Evolutionary conservation across 2,113 vertebrate genomes (phyloP), one percentile per base, ranked within the genome.

Genomic region (Excalfactoria chinensis): DNA sequence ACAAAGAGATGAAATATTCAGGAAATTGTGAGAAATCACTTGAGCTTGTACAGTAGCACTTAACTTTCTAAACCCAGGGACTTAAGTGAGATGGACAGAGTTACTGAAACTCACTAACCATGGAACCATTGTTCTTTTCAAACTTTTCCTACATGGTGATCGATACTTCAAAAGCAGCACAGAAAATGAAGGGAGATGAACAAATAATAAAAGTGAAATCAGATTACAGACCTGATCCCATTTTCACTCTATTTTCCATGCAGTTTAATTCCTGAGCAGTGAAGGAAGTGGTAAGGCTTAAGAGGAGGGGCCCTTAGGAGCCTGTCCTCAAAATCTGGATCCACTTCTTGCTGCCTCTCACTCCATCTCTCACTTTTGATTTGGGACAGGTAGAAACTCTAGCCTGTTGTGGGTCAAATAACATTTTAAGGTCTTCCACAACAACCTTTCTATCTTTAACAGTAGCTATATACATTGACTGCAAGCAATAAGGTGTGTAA

Each of bases 1-100:
- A 94, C 74, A 90, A 83, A 94, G 95, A 85, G 82, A 35, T 43
- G 75, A 84, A 95, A 95, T 94, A 95, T 93, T 84, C 83, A 90
- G 94, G 95, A 96, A 96, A 60, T 77, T 9, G 91, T 59, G 84
- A 95, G 84, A 79, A 91, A 64, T 87, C 87, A 91, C 93, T 96
- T 80, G 89, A 95, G 77, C 89, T 93, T 46, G 37, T 66, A 77
- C 81, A 60, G 86, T 46, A 89, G 64, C 89, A 89, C 95, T 96
- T 96, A 79, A 94, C 93, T 96, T 96, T 74, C 86, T 95, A 84
- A 93, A 84, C 78, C 78, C 68, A 43, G 26, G 51, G 84, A 32
- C 86, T 93, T 4, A 1, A 66, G 67, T 1, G 32, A 51, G 78
- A 69, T 89, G 78, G 84, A 53, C 2, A 0, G 56, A 82, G 68